phyloP scores from a whole-genome alignment of 2,888 invertebrate species.

The Agonum fuliginosum region DNA sequence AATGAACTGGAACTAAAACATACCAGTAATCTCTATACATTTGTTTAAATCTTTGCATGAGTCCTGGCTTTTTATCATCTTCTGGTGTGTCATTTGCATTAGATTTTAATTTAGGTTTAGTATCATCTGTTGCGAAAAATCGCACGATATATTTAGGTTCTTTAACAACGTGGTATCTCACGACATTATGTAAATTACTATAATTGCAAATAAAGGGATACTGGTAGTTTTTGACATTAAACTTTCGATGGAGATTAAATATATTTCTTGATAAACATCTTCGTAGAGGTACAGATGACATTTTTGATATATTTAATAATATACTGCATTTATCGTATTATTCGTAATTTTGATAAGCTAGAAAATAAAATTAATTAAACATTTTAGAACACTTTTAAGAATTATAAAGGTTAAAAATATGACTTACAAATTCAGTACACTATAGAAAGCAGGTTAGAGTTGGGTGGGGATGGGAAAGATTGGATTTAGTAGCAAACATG shows the following conservation, averaged over 20 bases:
- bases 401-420: no score
- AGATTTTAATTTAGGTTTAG: background rate
- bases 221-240: conserved; percentile 1
- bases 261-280: conserved; percentile 46
- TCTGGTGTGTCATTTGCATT: background rate
- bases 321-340: background rate
- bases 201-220: background rate
- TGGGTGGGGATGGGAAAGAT: no score
- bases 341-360: background rate
- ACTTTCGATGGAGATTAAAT: background rate
- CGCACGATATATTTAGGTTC: conserved; percentile 29
- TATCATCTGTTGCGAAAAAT: conserved; percentile 11
- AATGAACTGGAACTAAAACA: conserved; percentile 94
- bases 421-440: no score
- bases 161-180: background rate
- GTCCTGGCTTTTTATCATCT: conserved; percentile 73
- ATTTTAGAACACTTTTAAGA: no score
- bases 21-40: conserved; percentile 98
- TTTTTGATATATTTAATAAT: background rate
- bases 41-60: conserved; percentile 89
- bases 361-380: no score
- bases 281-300: conserved; percentile 31
- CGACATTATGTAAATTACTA: background rate
- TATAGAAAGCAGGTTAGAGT: no score
- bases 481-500: no score